Base-by-base conservation (phyloP, 2,113 vertebrate genomes). In the Centropristis striata region DNA sequence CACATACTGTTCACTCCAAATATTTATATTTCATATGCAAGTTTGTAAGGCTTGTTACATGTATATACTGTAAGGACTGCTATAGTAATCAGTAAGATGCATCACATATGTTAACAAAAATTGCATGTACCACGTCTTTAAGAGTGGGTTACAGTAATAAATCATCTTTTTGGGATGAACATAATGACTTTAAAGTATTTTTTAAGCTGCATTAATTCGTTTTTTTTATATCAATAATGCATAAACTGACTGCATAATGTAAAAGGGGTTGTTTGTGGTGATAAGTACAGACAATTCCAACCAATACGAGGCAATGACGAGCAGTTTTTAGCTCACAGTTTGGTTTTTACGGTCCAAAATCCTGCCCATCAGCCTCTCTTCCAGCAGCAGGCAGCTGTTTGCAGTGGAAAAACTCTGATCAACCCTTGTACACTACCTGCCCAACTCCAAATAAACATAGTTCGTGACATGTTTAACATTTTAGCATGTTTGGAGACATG, bases 41-140 rank as follows among this genome's bases (percentile, higher is more conserved):
- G 13, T 82, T 71, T 47, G 49, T 82, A 81, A 87, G 81, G 74
- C 47, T 77, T 47, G 18, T 75, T 74, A 80, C 63, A 86, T 80
- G 41, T 44, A 70, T 58, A 68, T 14, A 64, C 51, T 41, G 16
- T 49, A 13, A 9, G 57, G 41, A 42, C 28, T 42, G 41, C 49
- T 75, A 66, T 58, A 18, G 44, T 65, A 23, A 54, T 49, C 16
- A 71, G n/a, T 44, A 44, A 21, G 5, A 53, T 39, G 70, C 70
- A 53, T 65, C 71, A 53, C 20, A n/a, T 4, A 20, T 27, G 27
- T 37, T 58, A 59, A 18, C 32, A 67, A 25, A 27, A 28, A 44
- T 39, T 67, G 69, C 60, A 74, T 63, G 64, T 53, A 28, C 23
- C 39, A 12, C 14, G 53, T 21, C 36, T 64, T 44, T 21, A 14